Evolutionary conservation across 2,797 vertebrate species (phyloP).

Genomic region (Pseudotriccus pelzelni): DNA sequence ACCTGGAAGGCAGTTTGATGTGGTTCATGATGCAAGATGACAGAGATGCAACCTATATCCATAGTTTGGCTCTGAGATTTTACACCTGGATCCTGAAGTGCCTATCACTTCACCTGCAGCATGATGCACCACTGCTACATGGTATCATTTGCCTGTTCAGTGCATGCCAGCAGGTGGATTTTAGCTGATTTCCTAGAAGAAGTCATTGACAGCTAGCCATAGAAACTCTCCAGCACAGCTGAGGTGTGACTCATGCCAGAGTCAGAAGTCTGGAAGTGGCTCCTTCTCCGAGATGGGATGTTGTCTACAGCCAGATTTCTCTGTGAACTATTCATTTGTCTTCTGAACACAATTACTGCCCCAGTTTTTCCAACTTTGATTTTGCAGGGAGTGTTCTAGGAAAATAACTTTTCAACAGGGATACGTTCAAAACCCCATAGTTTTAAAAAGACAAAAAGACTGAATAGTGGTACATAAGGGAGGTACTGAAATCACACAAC

Average conservation of each 20-base stretch:
- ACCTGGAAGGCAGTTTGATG: background rate
- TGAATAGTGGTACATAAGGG: background rate
- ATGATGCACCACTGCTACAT: background rate
- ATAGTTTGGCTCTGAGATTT: background rate
- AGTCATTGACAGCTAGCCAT: background rate
- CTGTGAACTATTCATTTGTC: background rate
- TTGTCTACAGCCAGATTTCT: background rate
- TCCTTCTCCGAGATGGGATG: background rate
- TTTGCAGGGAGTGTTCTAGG: background rate
- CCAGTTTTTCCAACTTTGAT: background rate
- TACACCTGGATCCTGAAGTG: accelerated
- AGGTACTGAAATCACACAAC: background rate
- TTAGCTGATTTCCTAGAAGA: background rate
- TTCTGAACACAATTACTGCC: background rate
- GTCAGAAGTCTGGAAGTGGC: background rate
- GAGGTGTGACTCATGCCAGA: background rate
- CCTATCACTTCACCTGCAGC: background rate
- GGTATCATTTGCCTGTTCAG: background rate
- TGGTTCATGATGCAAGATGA: background rate
- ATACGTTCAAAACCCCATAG: background rate
- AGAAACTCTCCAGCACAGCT: background rate
- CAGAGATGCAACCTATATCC: background rate
- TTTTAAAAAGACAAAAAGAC: background rate
- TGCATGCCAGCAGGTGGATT: background rate
- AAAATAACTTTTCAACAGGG: background rate